These are phyloP conservation scores for Dendroctonus ponderosae DNA, from an alignment of 1,140 invertebrate genomes.

Conservation along the genomic window DNA sequence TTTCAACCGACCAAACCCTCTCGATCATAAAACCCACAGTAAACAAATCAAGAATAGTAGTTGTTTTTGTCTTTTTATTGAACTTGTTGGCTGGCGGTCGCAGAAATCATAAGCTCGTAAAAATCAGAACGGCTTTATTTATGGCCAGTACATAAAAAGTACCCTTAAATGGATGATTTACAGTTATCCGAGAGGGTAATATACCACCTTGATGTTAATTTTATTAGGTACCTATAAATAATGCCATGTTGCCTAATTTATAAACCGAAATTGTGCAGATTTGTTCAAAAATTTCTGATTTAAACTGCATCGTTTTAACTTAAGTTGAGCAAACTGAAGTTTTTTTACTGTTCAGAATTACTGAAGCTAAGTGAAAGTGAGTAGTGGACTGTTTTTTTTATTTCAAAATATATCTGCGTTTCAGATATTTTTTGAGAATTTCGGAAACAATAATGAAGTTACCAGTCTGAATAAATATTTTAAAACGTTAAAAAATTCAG, in stretches of 20 bases:
- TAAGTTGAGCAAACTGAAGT: too few species aligned
- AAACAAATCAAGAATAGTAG: conserved; percentile 16
- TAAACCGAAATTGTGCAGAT: too few species aligned
- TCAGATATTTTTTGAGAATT: too few species aligned
- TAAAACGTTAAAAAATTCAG: too few species aligned
- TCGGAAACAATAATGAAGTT: too few species aligned
- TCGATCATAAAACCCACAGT: conserved; percentile 16
- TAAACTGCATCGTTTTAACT: too few species aligned
- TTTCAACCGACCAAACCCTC: conserved; percentile 2
- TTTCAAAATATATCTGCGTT: too few species aligned
- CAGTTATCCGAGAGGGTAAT: conserved; percentile 21
- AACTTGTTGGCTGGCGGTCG: conserved; percentile 12
- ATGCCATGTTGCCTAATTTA: conserved; percentile 6
- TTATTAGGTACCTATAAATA: conserved; percentile 2
- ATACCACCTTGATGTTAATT: conserved; percentile 18
- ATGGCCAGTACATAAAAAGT: conserved; percentile 19
- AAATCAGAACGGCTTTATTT: conserved; percentile 25
- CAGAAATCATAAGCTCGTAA: conserved; percentile 30
- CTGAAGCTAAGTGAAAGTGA: too few species aligned
- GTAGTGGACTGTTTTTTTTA: too few species aligned
- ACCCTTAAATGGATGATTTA: conserved; percentile 22
- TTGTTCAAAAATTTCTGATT: too few species aligned
- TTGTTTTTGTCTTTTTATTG: not conserved
- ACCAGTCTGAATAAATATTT: too few species aligned
- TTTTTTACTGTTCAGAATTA: too few species aligned